Conservation (phyloP, 2,888 invertebrate genomes). For the Trilocha varians region DNA sequence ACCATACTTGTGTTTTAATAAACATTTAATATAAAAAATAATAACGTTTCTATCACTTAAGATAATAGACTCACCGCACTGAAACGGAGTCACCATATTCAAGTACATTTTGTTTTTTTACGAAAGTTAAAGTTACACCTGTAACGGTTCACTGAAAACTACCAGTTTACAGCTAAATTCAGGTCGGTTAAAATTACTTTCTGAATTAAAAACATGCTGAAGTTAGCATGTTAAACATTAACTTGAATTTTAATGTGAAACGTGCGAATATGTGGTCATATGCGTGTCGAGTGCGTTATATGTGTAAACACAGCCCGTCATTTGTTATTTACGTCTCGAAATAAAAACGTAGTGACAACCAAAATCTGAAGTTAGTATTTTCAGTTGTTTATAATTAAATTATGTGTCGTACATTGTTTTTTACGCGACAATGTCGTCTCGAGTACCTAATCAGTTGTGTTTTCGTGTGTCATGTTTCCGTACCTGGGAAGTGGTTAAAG, state of each 20-base stretch:
- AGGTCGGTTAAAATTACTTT: slow-evolving; percentile 22
- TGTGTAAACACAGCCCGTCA: no score
- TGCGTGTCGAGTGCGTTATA: background rate
- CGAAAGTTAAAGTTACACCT: slow-evolving; percentile 20
- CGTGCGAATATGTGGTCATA: slow-evolving; percentile 4
- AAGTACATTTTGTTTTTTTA: slow-evolving; percentile 13
- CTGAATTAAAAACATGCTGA: slow-evolving; percentile 36
- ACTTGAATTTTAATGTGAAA: slow-evolving; percentile 18
- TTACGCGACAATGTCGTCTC: slow-evolving; percentile 17
- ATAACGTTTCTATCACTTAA: background rate
- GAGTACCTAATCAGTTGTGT: slow-evolving; percentile 18
- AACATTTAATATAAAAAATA: background rate
- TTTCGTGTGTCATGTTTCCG: slow-evolving; percentile 20
- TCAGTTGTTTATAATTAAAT: slow-evolving; percentile 11
- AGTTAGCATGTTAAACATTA: slow-evolving; percentile 38
- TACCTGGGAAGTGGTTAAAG: slow-evolving; percentile 91
- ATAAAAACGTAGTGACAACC: no score
- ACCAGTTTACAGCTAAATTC: slow-evolving; percentile 42
- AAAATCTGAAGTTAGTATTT: no score
- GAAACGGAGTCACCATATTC: slow-evolving; percentile 46
- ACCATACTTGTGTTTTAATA: no score
- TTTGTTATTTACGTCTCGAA: no score
- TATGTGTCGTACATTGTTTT: slow-evolving; percentile 7
- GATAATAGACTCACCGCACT: slow-evolving; percentile 38
- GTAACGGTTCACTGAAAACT: slow-evolving; percentile 56